Evolutionary conservation across 2,888 invertebrate genomes (phyloP).

Genomic region (Celastrina argiolus): DNA sequence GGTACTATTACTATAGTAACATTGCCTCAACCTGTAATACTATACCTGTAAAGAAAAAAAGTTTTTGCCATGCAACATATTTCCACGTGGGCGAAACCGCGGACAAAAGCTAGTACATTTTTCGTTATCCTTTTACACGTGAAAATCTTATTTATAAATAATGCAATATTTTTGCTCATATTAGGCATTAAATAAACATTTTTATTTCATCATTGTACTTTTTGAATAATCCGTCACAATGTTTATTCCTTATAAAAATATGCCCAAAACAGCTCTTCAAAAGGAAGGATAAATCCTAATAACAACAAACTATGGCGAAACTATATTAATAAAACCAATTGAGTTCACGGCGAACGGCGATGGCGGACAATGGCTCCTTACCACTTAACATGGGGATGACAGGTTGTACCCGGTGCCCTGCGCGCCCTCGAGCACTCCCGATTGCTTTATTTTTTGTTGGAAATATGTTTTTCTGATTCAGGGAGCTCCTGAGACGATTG

Average conservation of each 20-base stretch:
- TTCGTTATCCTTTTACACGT: too few species aligned
- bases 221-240: too few species aligned
- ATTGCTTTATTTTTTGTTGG: slow-evolving; percentile 65
- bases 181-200: too few species aligned
- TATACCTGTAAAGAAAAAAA: too few species aligned
- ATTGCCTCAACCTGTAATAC: too few species aligned
- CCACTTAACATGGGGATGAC: slow-evolving; percentile 78
- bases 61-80: too few species aligned
- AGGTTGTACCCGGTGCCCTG: slow-evolving; percentile 77
- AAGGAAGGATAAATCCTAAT: slow-evolving; percentile 36
- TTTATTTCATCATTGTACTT: too few species aligned
- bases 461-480: slow-evolving; percentile 55
- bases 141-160: too few species aligned
- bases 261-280: neutral
- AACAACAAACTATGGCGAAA: slow-evolving; percentile 46
- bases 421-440: slow-evolving; percentile 64
- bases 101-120: too few species aligned
- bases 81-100: too few species aligned
- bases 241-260: neutral
- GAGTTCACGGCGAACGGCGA: slow-evolving; percentile 74
- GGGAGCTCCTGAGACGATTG: slow-evolving; percentile 51
- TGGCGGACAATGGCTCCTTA: slow-evolving; percentile 72
- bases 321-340: slow-evolving; percentile 66
- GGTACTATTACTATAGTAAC: too few species aligned
- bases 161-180: too few species aligned